These are phyloP conservation scores for Channa maculata DNA, from an alignment of 2,113 vertebrate species.

Conservation along the genomic window DNA sequence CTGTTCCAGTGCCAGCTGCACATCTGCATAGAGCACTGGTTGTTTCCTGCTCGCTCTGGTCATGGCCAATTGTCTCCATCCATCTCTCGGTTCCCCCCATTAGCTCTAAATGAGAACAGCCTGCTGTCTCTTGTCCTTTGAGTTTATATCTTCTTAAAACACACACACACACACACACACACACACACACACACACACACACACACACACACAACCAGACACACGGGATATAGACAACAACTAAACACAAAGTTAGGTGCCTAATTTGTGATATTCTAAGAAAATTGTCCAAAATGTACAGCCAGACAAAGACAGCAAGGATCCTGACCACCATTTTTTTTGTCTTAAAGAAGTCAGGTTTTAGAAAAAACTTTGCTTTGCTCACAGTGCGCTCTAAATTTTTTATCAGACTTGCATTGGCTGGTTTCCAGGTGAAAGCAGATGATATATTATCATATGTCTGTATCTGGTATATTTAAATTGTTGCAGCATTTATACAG, in stretches of 20 bases:
- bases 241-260: neutral
- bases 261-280: neutral
- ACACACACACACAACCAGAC: slow-evolving; percentile 15
- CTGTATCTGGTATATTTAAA: neutral
- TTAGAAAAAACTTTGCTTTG: too few relatives aligned
- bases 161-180: slow-evolving; percentile 12
- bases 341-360: too few relatives aligned
- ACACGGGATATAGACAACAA: neutral
- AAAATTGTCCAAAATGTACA: neutral
- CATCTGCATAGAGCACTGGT: slow-evolving; percentile 64
- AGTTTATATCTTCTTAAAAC: slow-evolving; percentile 42
- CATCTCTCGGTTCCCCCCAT: slow-evolving; percentile 22
- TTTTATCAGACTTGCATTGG: too few relatives aligned
- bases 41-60: slow-evolving; percentile 63
- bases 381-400: too few relatives aligned
- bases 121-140: slow-evolving; percentile 56
- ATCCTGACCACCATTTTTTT: too few relatives aligned
- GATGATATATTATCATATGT: slow-evolving; percentile 1
- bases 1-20: slow-evolving; percentile 59
- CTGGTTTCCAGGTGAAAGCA: neutral
- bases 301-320: neutral
- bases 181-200: slow-evolving; percentile 2
- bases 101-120: slow-evolving; percentile 65
- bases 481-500: neutral
- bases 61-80: slow-evolving; percentile 58